phyloP scores from a whole-genome alignment of 2,888 invertebrate genomes.

The Psococerastis gibbosa region DNA sequence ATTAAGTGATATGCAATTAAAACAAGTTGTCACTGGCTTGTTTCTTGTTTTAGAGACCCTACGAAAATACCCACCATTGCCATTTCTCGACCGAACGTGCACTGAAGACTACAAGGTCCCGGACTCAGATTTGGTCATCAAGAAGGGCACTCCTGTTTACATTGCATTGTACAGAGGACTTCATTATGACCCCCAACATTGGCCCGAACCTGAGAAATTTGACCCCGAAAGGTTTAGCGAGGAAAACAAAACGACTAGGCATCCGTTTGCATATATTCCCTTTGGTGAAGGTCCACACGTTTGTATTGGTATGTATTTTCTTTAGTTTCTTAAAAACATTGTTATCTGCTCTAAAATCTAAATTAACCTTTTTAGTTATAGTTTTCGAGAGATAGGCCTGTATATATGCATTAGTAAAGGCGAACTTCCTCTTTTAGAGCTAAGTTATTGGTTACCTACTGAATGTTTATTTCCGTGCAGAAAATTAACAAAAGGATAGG shows the following conservation, averaged over 20 bases:
- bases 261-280: conserved; percentile 13
- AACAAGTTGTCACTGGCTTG: too few species aligned
- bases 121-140: conserved; percentile 1
- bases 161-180: conserved; percentile 2
- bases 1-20: too few species aligned
- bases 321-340: too few species aligned
- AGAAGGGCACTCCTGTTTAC: conserved; percentile 5
- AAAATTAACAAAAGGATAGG: too few species aligned
- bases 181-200: conserved; percentile 3
- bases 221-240: conserved; percentile 15
- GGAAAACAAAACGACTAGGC: conserved; percentile 11
- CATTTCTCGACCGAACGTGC: background rate
- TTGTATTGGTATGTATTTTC: conserved; percentile 15
- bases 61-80: conserved; percentile 7
- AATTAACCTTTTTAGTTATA: too few species aligned
- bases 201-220: conserved; percentile 13
- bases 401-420: too few species aligned
- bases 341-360: too few species aligned
- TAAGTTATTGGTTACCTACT: too few species aligned
- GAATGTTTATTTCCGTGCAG: too few species aligned
- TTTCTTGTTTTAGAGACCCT: conserved; percentile 1
- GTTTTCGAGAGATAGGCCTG: too few species aligned
- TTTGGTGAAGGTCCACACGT: conserved; percentile 16
- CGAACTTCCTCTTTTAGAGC: too few species aligned
- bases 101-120: conserved; percentile 6